Conservation (phyloP, 2,113 vertebrate species). For the Uria aalge region DNA sequence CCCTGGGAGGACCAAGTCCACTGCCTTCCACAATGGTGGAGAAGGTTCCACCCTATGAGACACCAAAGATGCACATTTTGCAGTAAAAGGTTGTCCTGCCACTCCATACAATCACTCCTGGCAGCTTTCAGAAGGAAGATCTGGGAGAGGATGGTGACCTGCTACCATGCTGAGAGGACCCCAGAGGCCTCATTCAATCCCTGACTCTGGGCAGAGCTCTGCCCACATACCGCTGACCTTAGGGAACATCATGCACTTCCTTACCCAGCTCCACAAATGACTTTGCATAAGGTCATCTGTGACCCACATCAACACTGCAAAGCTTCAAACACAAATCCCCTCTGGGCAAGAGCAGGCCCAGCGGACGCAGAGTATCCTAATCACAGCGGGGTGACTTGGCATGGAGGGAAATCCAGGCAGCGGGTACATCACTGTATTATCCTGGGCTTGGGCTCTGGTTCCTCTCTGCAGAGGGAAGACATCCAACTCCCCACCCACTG, state of each 20-base stretch:
- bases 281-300: neutral
- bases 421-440: accelerated
- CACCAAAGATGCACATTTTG: neutral
- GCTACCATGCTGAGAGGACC: neutral
- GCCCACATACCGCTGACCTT: accelerated
- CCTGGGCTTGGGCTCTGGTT: neutral
- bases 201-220: neutral
- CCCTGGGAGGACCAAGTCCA: neutral
- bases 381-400: accelerated
- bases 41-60: neutral
- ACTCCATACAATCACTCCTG: neutral
- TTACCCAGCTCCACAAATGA: neutral
- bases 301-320: neutral
- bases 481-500: neutral
- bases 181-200: neutral
- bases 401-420: neutral
- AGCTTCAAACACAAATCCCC: neutral
- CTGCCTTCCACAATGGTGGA: neutral
- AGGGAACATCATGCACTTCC: neutral
- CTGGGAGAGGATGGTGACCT: neutral
- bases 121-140: neutral
- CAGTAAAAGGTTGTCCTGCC: neutral
- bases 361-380: neutral
- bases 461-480: neutral
- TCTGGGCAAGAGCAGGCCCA: neutral